Conservation (phyloP, 2,888 invertebrate species). For the Rhagonycha lutea region DNA sequence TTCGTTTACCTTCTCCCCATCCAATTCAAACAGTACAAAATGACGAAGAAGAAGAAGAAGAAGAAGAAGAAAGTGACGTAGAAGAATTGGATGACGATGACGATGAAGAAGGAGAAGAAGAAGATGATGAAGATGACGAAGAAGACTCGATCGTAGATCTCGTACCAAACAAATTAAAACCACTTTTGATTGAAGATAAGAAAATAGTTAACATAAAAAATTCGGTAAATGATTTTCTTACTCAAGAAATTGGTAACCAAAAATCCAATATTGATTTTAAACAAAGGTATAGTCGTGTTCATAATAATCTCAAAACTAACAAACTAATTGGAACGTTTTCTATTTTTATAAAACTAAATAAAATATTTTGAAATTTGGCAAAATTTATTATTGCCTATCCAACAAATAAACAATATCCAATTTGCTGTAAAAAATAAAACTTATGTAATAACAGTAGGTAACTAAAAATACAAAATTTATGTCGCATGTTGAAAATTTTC, state of each 20-base stretch:
- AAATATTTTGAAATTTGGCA: neutral
- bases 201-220: conserved; percentile 16
- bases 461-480: neutral
- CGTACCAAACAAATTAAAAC: conserved; percentile 4
- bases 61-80: conserved; percentile 23
- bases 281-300: conserved; percentile 23
- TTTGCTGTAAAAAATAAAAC: neutral
- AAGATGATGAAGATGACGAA: conserved; percentile 36
- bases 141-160: conserved; percentile 30
- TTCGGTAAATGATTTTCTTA: conserved; percentile 31
- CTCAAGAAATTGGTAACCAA: conserved; percentile 25
- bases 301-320: conserved; percentile 4
- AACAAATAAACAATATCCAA: neutral
- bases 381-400: neutral
- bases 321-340: neutral
- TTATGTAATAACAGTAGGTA: neutral
- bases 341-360: neutral
- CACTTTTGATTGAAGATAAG: conserved; percentile 1
- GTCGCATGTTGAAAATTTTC: neutral
- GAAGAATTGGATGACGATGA: conserved; percentile 36
- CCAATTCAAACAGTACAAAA: conserved; percentile 22
- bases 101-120: conserved; percentile 33
- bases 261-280: conserved; percentile 14
- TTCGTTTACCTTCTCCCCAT: conserved; percentile 33
- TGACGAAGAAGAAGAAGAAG: conserved; percentile 25